Conservation (phyloP, 2,888 invertebrate genomes). For the Oscheius onirici region DNA sequence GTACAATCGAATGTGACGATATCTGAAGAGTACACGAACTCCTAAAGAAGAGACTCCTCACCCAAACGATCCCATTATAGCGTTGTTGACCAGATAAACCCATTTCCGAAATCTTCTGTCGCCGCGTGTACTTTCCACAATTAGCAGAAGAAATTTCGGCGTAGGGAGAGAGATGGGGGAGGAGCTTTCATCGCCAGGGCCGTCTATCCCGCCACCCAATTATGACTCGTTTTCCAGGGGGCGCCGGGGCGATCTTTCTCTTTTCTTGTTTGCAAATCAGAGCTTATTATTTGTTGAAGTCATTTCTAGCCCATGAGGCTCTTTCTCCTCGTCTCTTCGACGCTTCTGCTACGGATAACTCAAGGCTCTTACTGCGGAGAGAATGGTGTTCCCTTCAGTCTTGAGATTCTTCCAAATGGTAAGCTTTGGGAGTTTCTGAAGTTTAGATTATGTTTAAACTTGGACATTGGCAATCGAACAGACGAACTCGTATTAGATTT, state of each 20-base stretch:
- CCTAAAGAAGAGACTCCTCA: not conserved
- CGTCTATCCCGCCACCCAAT: conserved; percentile 29
- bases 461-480: too few species aligned
- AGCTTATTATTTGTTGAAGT: not conserved
- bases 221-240: conserved; percentile 26
- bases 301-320: conserved; percentile 20
- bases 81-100: not conserved
- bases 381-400: conserved; percentile 67
- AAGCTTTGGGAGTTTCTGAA: conserved; percentile 7
- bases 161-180: conserved; percentile 6
- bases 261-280: conserved; percentile 16
- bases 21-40: not conserved
- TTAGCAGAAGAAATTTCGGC: conserved; percentile 12
- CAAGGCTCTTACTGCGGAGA: conserved; percentile 64
- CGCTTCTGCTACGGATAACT: not conserved
- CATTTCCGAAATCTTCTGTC: not conserved
- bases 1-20: not conserved
- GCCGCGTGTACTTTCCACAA: not conserved
- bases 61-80: not conserved
- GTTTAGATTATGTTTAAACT: too few species aligned
- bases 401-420: conserved; percentile 63
- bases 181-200: not conserved
- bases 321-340: not conserved
- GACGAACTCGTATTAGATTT: too few species aligned
- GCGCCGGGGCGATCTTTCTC: conserved; percentile 5